These are phyloP conservation scores for Musca domestica DNA, from an alignment of 1,140 invertebrate species.

Conservation along the genomic window DNA sequence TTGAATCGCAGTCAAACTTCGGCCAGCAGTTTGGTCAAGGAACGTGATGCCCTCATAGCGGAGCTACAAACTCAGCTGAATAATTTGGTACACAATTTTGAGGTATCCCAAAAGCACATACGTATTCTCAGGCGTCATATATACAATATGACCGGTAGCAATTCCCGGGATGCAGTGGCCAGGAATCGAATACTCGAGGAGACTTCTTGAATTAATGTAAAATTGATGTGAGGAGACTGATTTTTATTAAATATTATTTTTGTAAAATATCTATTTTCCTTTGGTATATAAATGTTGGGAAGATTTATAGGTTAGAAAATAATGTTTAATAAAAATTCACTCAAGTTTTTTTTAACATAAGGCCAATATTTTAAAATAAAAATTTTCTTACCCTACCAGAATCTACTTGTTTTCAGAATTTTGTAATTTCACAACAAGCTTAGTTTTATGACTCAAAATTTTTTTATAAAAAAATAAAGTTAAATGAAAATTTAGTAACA, in stretches of 20 bases:
- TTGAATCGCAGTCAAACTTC: slow-evolving; percentile 47
- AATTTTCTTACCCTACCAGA: no score
- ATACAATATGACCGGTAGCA: slow-evolving; percentile 38
- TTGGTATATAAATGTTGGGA: no score
- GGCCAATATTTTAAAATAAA: no score
- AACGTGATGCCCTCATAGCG: slow-evolving; percentile 45
- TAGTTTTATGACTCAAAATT: background rate
- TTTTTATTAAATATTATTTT: no score
- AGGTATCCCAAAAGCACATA: slow-evolving; percentile 50
- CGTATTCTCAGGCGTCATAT: slow-evolving; percentile 44
- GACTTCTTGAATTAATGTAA: slow-evolving; percentile 8
- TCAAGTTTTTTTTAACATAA: no score
- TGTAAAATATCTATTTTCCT: no score
- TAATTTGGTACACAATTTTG: slow-evolving; percentile 48
- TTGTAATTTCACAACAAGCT: background rate
- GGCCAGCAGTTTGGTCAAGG: slow-evolving; percentile 42
- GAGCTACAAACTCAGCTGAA: slow-evolving; percentile 48
- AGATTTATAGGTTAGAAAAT: no score
- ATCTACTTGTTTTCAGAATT: no score
- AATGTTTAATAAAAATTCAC: no score
- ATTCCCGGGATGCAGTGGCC: slow-evolving; percentile 10
- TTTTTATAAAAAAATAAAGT: slow-evolving; percentile 14
- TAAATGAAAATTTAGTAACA: slow-evolving; percentile 17
- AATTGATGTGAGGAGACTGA: no score
- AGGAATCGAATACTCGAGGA: background rate